phyloP scores from a whole-genome alignment of 2,888 invertebrate genomes.

The Drosophila suboccidentalis region DNA sequence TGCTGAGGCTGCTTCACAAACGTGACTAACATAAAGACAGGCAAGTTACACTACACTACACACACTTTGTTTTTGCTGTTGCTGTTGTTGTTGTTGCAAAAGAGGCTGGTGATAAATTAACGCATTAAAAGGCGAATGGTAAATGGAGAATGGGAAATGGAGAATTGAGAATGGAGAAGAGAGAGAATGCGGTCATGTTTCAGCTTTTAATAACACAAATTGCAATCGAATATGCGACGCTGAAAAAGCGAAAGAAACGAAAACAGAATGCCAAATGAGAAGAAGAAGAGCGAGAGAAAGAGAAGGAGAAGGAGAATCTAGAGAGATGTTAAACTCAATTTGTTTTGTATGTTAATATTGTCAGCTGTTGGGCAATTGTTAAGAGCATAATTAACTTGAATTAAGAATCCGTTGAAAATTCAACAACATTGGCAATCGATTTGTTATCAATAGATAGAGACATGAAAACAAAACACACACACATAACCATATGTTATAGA shows the following conservation, averaged over 20 bases:
- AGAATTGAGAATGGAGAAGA: slow-evolving; percentile 3
- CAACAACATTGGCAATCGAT: slow-evolving; percentile 18
- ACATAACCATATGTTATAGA: neutral
- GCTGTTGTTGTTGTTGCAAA: slow-evolving; percentile 1
- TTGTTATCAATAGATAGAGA: neutral
- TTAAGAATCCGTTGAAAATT: slow-evolving; percentile 14
- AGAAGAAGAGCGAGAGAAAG: neutral
- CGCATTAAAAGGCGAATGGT: slow-evolving; percentile 60
- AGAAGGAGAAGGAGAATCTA: neutral
- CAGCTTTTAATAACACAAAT: slow-evolving; percentile 76
- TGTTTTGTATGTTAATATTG: slow-evolving; percentile 26
- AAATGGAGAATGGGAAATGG: neutral
- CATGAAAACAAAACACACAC: neutral
- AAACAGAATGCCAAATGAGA: slow-evolving; percentile 65
- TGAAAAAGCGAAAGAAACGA: slow-evolving; percentile 34
- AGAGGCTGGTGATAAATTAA: slow-evolving; percentile 64
- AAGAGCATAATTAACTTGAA: slow-evolving; percentile 42
- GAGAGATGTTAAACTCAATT: slow-evolving; percentile 58
- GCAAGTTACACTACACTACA: slow-evolving; percentile 14
- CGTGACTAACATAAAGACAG: slow-evolving; percentile 68
- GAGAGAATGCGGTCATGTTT: slow-evolving; percentile 40
- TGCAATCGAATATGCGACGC: slow-evolving; percentile 70
- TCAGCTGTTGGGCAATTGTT: slow-evolving; percentile 20
- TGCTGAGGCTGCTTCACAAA: slow-evolving; percentile 62
- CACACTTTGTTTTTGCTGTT: slow-evolving; percentile 7